A percentile compares a stretch with the other conserved stretches of the same genome.
Conservation (phyloP, 2,797 vertebrate genomes). For the Columba guinea region DNA sequence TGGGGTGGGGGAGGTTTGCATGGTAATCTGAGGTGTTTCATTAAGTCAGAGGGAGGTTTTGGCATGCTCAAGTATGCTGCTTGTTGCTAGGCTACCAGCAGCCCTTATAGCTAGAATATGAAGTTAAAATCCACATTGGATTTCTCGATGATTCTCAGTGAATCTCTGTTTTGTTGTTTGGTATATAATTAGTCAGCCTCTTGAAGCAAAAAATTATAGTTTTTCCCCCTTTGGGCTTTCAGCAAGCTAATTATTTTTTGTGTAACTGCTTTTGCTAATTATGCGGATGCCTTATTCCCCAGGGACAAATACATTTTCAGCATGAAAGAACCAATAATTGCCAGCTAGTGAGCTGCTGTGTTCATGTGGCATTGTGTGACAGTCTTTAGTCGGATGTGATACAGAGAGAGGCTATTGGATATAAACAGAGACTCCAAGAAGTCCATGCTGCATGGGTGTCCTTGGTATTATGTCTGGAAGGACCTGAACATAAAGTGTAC, state of each 20-base stretch:
- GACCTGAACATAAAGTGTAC: background rate
- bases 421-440: background rate
- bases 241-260: conserved; percentile 72
- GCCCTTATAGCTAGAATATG: conserved; percentile 58
- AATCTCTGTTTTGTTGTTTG: conserved; percentile 44
- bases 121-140: conserved; percentile 60
- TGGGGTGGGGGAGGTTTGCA: background rate
- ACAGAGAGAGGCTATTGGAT: background rate
- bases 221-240: conserved; percentile 61
- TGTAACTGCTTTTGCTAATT: conserved; percentile 69
- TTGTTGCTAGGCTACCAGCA: conserved; percentile 79
- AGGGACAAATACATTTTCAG: conserved; percentile 69
- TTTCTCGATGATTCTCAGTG: conserved; percentile 57
- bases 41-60: conserved; percentile 49
- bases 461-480: background rate
- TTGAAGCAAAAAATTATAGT: conserved; percentile 74
- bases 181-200: conserved; percentile 71
- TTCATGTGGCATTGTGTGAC: conserved; percentile 21
- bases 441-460: background rate
- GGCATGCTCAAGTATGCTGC: conserved; percentile 45
- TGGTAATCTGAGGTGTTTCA: conserved; percentile 46
- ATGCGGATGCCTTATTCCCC: conserved; percentile 63
- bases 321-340: conserved; percentile 71
- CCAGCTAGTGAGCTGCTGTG: conserved; percentile 44
- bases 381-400: conserved; percentile 52